Base-by-base conservation (phyloP, 2,113 vertebrate genomes). In the rat (Rattus norvegicus) region DNA sequence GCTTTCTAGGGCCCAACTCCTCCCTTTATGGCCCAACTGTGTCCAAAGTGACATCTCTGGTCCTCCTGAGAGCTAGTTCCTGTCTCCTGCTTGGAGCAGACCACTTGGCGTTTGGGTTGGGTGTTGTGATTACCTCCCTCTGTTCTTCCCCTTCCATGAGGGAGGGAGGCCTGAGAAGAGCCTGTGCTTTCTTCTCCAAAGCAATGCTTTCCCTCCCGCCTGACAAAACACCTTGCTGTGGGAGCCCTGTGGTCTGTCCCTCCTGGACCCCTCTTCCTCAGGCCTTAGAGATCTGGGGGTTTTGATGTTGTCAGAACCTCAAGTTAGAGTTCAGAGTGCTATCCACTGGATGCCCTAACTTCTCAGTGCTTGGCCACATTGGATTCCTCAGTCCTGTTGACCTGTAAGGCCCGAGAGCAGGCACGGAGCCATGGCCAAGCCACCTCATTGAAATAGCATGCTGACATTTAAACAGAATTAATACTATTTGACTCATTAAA, bases 401-500 rank as follows among this genome's bases (percentile, higher is more conserved):
- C 73, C 54, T 92, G 92, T 22, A 19, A 93, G 77, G 59, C 90
- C 95, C 24, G 0, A 70, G 95, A 96, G 83, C 16, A 26, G 65
- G 95, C 70, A 36, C 4, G 95, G 90, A 97, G 96, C 89, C 2
- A 2, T 67, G 93, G 98, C 72, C 90, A 28, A 90, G 96, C 96
- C 83, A 56, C 98, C 95, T 97, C 96, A 97, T 96, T 98, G 98
- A 94, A 98, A 97, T 73, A 92, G 97, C 97, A 84, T 98, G 98
- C 97, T 98, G 96, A 97, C 98, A 96, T 98, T 98, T 98, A 98
- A 98, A 97, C 98, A 98, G 94, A 97, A 98, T 98, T 98, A 98
- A 98, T 98, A 30, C 98, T 98, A 96, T 98, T 98, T 98, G 98
- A 98, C 98, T 98, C 98, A 98, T 98, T 98, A 98, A 97, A 85